Base-by-base conservation (phyloP, 1,140 invertebrate species). In the Brachionus manjavacas region DNA sequence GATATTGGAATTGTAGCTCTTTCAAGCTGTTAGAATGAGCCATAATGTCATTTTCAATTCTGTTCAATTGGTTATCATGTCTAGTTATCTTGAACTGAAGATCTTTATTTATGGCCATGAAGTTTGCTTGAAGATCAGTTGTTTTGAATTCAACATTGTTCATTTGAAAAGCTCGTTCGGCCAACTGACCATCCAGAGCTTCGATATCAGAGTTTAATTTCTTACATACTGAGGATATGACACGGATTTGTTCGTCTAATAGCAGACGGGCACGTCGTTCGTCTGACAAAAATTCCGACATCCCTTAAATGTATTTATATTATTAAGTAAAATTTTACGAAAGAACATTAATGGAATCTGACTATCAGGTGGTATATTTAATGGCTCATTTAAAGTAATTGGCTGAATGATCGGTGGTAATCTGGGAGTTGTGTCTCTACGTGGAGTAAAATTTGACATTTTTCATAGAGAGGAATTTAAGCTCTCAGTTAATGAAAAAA, bases 151-250 rank as follows among this genome's bases (percentile, higher is more conserved):
- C 66, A n/a, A 70, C 23, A 70, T 84, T 84, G 35, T 84, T 84
- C 11, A 84, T 23, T 84, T 84, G 60, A 70, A 70, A 70, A 20
- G 25, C 23, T 84, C 41, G 16, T 41, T 70, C 66, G 9, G 25
- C 31, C 3, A 84, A 20, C 35, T 84, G 81, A 16, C 23, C n/a
- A 41, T 84, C 60, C 8, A 84, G 16, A 28, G 64, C 41, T 46
- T 84, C 83, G n/a, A 84, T 76, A 16, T 84, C 83, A 14, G 14
- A 35, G 25, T 84, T 84, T 28, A 84, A 64, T 43, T 84, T 84
- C 25, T 84, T 84, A 16, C 83, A 84, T 28, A 84, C 83, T 14
- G 31, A 41, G 11, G 83, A 60, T 25, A 84, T 74, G 11, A 76
- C 70, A 39, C 35, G 25, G 23, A 74, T 23, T 55, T 84, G 83